Evolutionary conservation across 2,113 vertebrate genomes (phyloP).

Genomic region (Pedionomus torquatus): DNA sequence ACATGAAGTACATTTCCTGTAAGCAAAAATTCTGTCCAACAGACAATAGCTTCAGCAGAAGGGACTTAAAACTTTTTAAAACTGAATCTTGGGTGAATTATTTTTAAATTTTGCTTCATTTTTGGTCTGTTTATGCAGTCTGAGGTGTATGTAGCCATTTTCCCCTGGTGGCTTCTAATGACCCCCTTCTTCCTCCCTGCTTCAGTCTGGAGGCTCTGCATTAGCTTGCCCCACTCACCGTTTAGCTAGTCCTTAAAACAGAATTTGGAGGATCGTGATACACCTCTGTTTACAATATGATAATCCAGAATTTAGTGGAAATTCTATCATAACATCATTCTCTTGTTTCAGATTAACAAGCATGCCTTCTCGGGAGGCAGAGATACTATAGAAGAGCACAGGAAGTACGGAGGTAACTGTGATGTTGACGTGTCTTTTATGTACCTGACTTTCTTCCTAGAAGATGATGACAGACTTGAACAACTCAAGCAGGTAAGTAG

Average conservation of each 20-base stretch:
- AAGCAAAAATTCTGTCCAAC: background rate
- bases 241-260: background rate
- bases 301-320: background rate
- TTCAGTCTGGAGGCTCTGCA: background rate
- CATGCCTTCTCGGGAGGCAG: slow-evolving; percentile 95
- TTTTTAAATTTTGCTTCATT: background rate
- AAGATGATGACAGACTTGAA: slow-evolving; percentile 91
- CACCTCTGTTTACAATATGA: background rate
- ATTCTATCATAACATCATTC: background rate
- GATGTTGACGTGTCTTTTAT: slow-evolving; percentile 95
- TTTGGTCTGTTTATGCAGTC: background rate
- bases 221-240: background rate
- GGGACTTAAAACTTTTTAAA: background rate
- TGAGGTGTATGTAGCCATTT: background rate
- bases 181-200: background rate
- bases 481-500: slow-evolving; percentile 88
- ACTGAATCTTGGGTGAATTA: background rate
- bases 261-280: background rate
- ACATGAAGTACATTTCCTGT: background rate
- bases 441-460: slow-evolving; percentile 97
- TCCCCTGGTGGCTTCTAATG: background rate
- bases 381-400: slow-evolving; percentile 95
- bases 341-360: slow-evolving; percentile 88
- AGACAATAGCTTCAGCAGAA: background rate
- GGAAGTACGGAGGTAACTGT: slow-evolving; percentile 88